Base-by-base conservation (phyloP, 1,140 invertebrate species). In the Leptonema lineaticorne region DNA sequence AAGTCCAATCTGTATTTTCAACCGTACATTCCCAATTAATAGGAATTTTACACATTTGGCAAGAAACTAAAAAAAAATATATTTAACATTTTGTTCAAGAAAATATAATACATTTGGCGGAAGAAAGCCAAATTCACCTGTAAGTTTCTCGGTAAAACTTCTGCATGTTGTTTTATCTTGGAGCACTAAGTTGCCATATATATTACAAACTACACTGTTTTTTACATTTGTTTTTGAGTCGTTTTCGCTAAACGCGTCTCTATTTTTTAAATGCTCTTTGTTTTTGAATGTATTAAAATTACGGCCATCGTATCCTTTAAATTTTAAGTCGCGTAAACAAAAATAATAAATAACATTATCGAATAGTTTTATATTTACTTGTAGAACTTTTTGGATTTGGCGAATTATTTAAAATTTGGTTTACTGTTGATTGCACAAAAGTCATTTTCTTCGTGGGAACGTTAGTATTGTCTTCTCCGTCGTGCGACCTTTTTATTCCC, bases 401-500 rank as follows among this genome's bases (percentile, higher is more conserved):
- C n/a, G n/a, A n/a, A n/a, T n/a, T n/a, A n/a, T n/a, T n/a, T n/a
- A n/a, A 33, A 33, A 33, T 5, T 11, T 33, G 11, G 30, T 6
- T 50, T 7, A 22, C 5, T 16, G 6, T 27, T 7, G 68, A 63
- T 7, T 33, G n/a, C 1, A 67, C 64, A n/a, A 70, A 70, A 9
- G 67, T 18, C 4, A 27, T 27, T 37, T 66, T 66, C 26, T 28
- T 30, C 41, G n/a, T 57, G 50, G 5, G 11, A 28, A n/a, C 24
- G 11, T 26, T 8, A 8, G 24, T 9, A 16, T 58, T 16, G 58
- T n/a, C 9, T 28, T 74, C 79, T 5, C 84, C 79, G 22, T 84
- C 78, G 26, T 83, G 82, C 72, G 78, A 71, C 9, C 87, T 80
- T 82, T 81, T 83, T 2, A 76, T 73, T 11, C 80, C 80, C 75